These are phyloP conservation scores for Celastrina argiolus DNA, from an alignment of 2,888 invertebrate genomes.

Conservation along the genomic window DNA sequence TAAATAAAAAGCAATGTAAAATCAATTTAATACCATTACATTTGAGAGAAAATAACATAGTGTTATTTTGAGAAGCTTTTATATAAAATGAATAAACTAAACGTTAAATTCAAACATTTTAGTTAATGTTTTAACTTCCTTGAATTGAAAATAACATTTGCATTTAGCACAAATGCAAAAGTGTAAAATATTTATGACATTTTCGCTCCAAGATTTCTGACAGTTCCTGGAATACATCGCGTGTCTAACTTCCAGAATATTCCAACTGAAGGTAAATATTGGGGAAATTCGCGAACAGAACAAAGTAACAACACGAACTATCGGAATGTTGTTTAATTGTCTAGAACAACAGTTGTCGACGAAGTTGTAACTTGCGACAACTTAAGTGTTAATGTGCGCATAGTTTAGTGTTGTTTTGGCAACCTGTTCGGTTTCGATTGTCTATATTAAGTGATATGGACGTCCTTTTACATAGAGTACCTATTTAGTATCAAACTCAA, in stretches of 20 bases:
- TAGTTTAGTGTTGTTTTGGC: neutral
- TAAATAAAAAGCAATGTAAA: neutral
- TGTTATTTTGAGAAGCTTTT: too few relatives aligned
- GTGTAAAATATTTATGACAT: too few relatives aligned
- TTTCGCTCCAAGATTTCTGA: neutral
- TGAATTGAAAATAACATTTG: too few relatives aligned
- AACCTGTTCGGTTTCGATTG: neutral
- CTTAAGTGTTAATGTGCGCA: slow-evolving; percentile 43
- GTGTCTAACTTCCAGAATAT: neutral
- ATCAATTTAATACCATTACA: too few relatives aligned
- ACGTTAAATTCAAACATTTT: too few relatives aligned
- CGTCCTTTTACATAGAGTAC: too few relatives aligned
- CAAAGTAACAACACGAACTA: slow-evolving; percentile 31
- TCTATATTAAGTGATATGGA: too few relatives aligned
- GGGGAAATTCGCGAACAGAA: slow-evolving; percentile 1
- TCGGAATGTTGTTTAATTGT: slow-evolving; percentile 46
- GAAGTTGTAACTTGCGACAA: slow-evolving; percentile 45
- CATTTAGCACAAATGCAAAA: too few relatives aligned
- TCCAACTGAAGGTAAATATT: slow-evolving; percentile 22
- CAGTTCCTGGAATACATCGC: neutral
- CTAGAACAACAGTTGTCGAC: slow-evolving; percentile 50
- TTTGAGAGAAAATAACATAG: too few relatives aligned
- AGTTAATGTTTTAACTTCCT: too few relatives aligned
- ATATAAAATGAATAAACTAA: too few relatives aligned
- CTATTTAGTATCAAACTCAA: too few relatives aligned